phyloP scores from a whole-genome alignment of 2,113 vertebrate species.

The Balaenoptera acutorostrata region DNA sequence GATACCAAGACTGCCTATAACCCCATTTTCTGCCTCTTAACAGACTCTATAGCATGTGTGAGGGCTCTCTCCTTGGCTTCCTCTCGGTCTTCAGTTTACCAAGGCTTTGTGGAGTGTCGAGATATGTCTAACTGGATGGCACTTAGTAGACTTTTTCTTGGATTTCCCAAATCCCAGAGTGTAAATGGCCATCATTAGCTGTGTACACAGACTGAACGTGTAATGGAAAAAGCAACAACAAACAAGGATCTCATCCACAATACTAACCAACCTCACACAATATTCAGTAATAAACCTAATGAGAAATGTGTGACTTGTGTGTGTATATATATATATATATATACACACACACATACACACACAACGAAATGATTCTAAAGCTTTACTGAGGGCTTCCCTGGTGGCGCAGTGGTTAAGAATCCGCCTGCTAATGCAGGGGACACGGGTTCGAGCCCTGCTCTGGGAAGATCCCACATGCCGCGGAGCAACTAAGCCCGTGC shows the following conservation, averaged over 20 bases:
- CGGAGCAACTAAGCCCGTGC: too few species aligned
- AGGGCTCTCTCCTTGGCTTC: not conserved
- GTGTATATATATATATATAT: not conserved
- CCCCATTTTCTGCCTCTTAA: not conserved
- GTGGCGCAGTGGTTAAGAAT: too few species aligned
- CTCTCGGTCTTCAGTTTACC: not conserved
- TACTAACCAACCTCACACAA: not conserved
- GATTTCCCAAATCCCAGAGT: not conserved
- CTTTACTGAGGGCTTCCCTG: too few species aligned
- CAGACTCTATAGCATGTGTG: not conserved
- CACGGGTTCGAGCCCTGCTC: too few species aligned
- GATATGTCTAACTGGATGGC: not conserved
- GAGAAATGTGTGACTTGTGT: not conserved
- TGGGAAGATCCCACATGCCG: too few species aligned
- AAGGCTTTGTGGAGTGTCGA: not conserved
- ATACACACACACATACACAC: not conserved
- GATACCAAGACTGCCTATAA: not conserved
- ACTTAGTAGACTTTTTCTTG: not conserved
- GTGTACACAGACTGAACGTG: not conserved
- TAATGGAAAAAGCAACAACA: not conserved
- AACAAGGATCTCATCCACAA: not conserved
- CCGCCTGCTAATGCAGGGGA: too few species aligned
- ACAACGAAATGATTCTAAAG: not conserved
- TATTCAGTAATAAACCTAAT: not conserved
- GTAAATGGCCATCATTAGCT: not conserved